Base-by-base conservation (phyloP, 1,140 invertebrate genomes). In the Drosophila arizonae region DNA sequence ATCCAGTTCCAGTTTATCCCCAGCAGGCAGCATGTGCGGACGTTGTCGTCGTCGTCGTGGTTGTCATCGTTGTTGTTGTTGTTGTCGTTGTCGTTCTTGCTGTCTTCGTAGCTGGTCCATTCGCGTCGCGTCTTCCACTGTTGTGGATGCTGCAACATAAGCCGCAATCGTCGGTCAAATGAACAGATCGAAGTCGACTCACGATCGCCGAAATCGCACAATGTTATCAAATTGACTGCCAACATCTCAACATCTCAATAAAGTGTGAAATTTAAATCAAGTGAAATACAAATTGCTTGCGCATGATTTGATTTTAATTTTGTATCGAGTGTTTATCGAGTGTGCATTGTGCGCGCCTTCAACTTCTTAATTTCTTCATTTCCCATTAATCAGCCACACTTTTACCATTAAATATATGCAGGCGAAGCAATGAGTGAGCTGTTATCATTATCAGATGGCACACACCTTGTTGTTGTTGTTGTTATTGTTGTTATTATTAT, bases 1-100 rank as follows among this genome's bases (percentile, higher is more conserved):
- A 90, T 87, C 81, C 81, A 86, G 84, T 87, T 90, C 89, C 89
- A 91, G 90, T 91, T 91, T 90, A 91, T 91, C 90, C 80, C 82
- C 84, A 91, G 80, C 82, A 85, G 90, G 90, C 90, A 91, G 84
- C 86, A 88, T 85, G 90, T 90, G 74, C 90, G 90, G 90, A 91
- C 90, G 90, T 91, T 65, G 88, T 76, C 73, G 81, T 77, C 73
- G 77, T 73, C 64, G 63, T 77, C n/a, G 41, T 73, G 28, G 55
- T 62, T 41, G 36, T 73, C 24, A 58, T 33, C 9, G 46, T 51
- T 10, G 9, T 67, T n/a, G 68, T 67, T 50, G 30, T 67, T n/a
- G 57, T 67, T 52, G 17, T 74, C 33, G 68, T 46, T 21, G 36
- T 60, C 10, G 46, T 58, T 30, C 2, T 24, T 46, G 46, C 17